These are phyloP conservation scores for Drosophila mettleri DNA, from an alignment of 2,888 invertebrate species.

Conservation along the genomic window DNA sequence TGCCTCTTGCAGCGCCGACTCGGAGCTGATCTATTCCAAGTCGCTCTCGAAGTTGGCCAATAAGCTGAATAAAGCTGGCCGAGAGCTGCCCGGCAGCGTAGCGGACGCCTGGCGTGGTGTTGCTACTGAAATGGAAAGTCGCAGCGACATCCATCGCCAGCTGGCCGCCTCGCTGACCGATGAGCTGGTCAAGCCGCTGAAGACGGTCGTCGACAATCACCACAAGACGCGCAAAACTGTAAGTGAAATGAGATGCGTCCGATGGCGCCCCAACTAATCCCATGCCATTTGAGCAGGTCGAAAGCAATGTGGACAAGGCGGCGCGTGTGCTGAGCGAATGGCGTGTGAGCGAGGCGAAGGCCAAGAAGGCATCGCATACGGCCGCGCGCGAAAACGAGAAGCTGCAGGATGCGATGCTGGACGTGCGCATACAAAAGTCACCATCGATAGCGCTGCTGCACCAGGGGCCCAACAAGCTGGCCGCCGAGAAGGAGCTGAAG, in stretches of 20 bases:
- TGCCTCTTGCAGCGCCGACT: conserved; percentile 91
- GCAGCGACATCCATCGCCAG: conserved; percentile 95
- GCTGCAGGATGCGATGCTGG: conserved; percentile 91
- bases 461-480: conserved; percentile 82
- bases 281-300: conserved; percentile 86
- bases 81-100: conserved; percentile 91
- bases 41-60: conserved; percentile 93
- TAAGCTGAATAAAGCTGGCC: conserved; percentile 93
- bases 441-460: conserved; percentile 84
- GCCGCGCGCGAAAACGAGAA: conserved; percentile 96
- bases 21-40: conserved; percentile 96
- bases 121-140: conserved; percentile 95
- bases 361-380: conserved; percentile 94
- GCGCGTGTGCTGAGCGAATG: conserved; percentile 92
- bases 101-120: conserved; percentile 96
- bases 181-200: conserved; percentile 95
- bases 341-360: conserved; percentile 94
- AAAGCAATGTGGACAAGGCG: conserved; percentile 93
- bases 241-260: no score
- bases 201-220: conserved; percentile 89
- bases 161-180: conserved; percentile 92
- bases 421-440: conserved; percentile 86
- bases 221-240: conserved; percentile 90
- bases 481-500: conserved; percentile 85
- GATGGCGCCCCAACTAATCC: no score